A percentile compares a stretch with the other conserved stretches of the same genome.
phyloP scores from a whole-genome alignment of 1,140 invertebrate genomes.

The Capitella teleta region DNA sequence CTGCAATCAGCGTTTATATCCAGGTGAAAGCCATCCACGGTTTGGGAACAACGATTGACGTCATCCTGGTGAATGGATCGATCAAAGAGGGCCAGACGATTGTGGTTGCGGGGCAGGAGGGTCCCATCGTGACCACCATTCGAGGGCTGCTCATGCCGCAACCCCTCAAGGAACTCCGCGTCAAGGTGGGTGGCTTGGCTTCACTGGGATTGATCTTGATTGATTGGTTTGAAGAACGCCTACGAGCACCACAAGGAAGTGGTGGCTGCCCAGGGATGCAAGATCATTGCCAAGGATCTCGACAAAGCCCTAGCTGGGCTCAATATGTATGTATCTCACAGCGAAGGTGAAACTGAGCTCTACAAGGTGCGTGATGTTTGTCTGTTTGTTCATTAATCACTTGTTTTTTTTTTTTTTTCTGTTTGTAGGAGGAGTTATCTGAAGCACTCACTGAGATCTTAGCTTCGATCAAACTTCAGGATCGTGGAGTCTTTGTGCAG shows the following conservation, averaged over 20 bases:
- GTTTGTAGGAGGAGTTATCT: slow-evolving; percentile 56
- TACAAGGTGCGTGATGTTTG: slow-evolving; percentile 53
- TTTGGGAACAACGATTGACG: slow-evolving; percentile 96
- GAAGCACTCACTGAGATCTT: slow-evolving; percentile 75
- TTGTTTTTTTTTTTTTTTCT: too few relatives aligned
- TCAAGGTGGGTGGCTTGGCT: slow-evolving; percentile 58
- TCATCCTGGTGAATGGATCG: slow-evolving; percentile 92
- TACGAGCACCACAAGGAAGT: slow-evolving; percentile 94
- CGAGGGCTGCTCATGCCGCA: slow-evolving; percentile 93
- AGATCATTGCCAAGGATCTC: slow-evolving; percentile 89
- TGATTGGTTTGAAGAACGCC: slow-evolving; percentile 60
- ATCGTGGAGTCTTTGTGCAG: slow-evolving; percentile 94
- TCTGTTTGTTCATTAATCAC: too few relatives aligned
- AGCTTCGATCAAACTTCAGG: slow-evolving; percentile 76
- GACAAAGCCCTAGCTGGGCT: slow-evolving; percentile 90
- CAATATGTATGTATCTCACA: slow-evolving; percentile 62
- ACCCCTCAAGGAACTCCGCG: slow-evolving; percentile 91
- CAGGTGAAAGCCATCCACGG: slow-evolving; percentile 91
- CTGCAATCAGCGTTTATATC: not conserved
- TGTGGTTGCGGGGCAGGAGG: slow-evolving; percentile 91
- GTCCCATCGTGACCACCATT: slow-evolving; percentile 95
- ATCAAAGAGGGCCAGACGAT: slow-evolving; percentile 86
- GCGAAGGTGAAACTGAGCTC: slow-evolving; percentile 86
- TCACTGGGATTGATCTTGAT: not conserved
- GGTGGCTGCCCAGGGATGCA: slow-evolving; percentile 91